These are phyloP conservation scores for Cichlasoma orientale DNA, from an alignment of 2,797 vertebrate species.

Conservation along the genomic window DNA sequence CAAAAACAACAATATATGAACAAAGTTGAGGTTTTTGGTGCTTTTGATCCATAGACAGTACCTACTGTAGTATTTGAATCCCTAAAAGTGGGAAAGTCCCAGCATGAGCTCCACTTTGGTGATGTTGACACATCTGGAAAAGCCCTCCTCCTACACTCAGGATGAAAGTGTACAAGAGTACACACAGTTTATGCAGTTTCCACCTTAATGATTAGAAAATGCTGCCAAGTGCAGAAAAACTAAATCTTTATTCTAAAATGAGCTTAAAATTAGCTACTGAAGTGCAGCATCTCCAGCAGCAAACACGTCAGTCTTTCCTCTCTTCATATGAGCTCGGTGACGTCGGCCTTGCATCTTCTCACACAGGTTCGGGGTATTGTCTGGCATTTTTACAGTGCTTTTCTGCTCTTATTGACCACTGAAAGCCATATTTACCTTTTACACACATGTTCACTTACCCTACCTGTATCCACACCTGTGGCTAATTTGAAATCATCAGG, in stretches of 20 bases:
- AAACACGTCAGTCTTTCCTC: background rate
- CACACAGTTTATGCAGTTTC: background rate
- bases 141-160: background rate
- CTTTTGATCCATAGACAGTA: background rate
- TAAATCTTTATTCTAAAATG: background rate
- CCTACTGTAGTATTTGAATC: background rate
- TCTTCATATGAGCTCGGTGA: background rate
- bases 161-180: background rate
- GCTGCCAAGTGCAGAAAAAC: background rate
- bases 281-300: background rate
- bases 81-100: background rate
- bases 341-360: background rate
- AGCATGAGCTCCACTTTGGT: background rate
- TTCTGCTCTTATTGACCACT: background rate
- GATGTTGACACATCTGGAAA: background rate
- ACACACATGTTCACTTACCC: background rate
- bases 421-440: fast-evolving
- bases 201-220: background rate
- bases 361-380: background rate
- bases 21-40: background rate
- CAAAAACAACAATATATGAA: background rate
- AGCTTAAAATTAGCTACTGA: background rate
- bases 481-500: background rate
- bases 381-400: fast-evolving
- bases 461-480: too few relatives aligned